These are phyloP conservation scores for Rhabdomys dilectus DNA, from an alignment of 2,113 vertebrate species.

Conservation along the genomic window DNA sequence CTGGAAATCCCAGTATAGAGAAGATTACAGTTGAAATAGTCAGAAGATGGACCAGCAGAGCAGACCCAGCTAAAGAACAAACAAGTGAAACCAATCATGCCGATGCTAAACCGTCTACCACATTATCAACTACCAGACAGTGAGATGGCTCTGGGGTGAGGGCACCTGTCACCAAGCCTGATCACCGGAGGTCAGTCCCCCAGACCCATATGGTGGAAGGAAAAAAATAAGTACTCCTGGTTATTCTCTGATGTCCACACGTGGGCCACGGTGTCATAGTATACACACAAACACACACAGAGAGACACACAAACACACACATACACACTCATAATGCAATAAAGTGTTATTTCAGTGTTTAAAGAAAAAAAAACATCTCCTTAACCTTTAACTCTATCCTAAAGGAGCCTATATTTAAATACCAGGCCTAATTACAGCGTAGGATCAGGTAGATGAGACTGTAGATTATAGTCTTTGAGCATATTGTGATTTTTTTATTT, in stretches of 20 bases:
- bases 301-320: background rate
- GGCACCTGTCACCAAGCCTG: background rate
- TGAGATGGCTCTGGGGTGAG: background rate
- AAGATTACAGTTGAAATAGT: background rate
- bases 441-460: background rate
- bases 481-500: background rate
- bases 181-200: background rate
- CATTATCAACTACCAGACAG: background rate
- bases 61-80: background rate
- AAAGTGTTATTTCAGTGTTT: constrained; percentile 32
- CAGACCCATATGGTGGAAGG: background rate
- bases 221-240: background rate
- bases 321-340: background rate
- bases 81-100: background rate
- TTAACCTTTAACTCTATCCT: constrained; percentile 9
- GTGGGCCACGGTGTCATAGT: background rate
- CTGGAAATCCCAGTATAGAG: background rate
- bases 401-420: background rate
- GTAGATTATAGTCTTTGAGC: constrained; percentile 29
- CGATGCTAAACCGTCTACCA: background rate
- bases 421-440: constrained; percentile 19
- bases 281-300: background rate
- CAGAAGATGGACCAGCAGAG: background rate
- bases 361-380: background rate
- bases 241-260: too few relatives aligned